phyloP scores from a whole-genome alignment of 2,888 invertebrate genomes.

The Microdon myrmicae region DNA sequence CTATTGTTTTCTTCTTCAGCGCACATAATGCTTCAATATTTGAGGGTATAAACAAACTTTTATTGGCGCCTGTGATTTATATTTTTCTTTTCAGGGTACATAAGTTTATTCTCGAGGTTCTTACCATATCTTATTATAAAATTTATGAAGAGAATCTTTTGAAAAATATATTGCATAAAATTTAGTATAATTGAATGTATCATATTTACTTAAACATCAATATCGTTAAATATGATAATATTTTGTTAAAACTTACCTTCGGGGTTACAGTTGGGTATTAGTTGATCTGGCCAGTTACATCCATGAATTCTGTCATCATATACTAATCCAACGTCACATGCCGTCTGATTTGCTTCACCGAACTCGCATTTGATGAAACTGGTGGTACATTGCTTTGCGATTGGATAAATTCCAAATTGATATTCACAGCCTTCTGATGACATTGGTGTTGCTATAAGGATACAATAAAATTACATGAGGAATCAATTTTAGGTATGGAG shows the following conservation, averaged over 20 bases:
- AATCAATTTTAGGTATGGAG: too few species aligned
- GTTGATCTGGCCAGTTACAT: constrained; percentile 94
- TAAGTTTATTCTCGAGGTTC: too few species aligned
- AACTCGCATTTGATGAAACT: constrained; percentile 87
- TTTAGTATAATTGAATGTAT: too few species aligned
- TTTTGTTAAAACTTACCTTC: constrained; percentile 73
- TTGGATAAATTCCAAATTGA: constrained; percentile 89
- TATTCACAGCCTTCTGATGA: constrained; percentile 87
- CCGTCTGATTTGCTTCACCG: constrained; percentile 81
- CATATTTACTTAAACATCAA: neutral
- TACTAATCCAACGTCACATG: constrained; percentile 87
- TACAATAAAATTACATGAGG: too few species aligned
- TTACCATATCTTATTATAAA: too few species aligned
- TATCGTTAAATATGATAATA: neutral
- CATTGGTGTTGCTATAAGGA: constrained; percentile 77
- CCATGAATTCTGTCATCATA: constrained; percentile 88
- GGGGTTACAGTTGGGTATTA: constrained; percentile 87
- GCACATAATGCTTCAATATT: too few species aligned
- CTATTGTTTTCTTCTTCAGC: too few species aligned
- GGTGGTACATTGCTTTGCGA: constrained; percentile 82
- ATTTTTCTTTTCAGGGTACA: too few species aligned
- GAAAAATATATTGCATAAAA: too few species aligned
- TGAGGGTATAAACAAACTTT: too few species aligned
- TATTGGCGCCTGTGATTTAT: too few species aligned
- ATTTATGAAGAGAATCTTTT: too few species aligned